phyloP scores from a whole-genome alignment of 2,113 vertebrate species.

The Leptodactylus fuscus region DNA sequence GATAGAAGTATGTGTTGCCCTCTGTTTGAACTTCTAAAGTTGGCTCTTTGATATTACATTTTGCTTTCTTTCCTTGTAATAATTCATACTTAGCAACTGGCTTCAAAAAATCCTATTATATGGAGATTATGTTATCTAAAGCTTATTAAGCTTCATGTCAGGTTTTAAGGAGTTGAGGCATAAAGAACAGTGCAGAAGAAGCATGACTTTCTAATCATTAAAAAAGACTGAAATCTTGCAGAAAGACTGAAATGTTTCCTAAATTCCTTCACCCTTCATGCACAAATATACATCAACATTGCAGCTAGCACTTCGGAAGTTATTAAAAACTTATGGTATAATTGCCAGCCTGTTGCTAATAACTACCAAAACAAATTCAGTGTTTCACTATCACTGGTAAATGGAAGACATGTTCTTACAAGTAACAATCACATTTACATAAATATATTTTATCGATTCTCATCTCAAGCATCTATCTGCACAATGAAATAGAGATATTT shows the following conservation, averaged over 20 bases:
- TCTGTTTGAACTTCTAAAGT: slow-evolving; percentile 75
- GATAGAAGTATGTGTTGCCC: slow-evolving; percentile 72
- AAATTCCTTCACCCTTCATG: slow-evolving; percentile 56
- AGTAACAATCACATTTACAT: slow-evolving; percentile 35
- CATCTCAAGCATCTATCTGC: not conserved
- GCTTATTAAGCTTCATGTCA: slow-evolving; percentile 70
- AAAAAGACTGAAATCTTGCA: slow-evolving; percentile 59
- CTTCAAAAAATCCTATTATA: slow-evolving; percentile 74
- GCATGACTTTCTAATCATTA: slow-evolving; percentile 67
- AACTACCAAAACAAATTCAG: slow-evolving; percentile 59
- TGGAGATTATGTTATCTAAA: slow-evolving; percentile 76
- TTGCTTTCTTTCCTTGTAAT: slow-evolving; percentile 66
- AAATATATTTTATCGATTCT: slow-evolving; percentile 29
- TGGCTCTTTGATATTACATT: slow-evolving; percentile 74
- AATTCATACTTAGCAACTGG: slow-evolving; percentile 70
- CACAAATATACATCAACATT: slow-evolving; percentile 53
- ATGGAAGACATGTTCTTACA: slow-evolving; percentile 44
- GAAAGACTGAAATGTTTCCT: slow-evolving; percentile 52
- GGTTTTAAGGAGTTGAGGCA: slow-evolving; percentile 66
- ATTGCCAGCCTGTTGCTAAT: slow-evolving; percentile 47
- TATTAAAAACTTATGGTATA: slow-evolving; percentile 40
- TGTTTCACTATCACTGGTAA: slow-evolving; percentile 40
- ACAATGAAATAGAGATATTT: not conserved
- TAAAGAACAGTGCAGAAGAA: slow-evolving; percentile 65
- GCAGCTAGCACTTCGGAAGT: slow-evolving; percentile 47